Evolutionary conservation across 1,140 invertebrate species (phyloP).

Genomic region (Euwallacea fornicatus): DNA sequence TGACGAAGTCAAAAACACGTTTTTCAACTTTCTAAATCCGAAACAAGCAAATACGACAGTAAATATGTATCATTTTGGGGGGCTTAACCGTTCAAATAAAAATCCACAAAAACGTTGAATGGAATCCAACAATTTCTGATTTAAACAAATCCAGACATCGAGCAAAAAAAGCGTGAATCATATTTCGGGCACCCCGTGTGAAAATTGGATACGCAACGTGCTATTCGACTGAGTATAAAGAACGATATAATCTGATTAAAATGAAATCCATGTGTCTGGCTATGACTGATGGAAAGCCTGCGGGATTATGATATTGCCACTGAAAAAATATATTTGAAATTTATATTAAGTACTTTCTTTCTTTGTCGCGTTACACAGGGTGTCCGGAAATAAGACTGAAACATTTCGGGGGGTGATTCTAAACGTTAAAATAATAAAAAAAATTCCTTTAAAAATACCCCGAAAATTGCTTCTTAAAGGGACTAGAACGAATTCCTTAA

Average conservation of each 20-base stretch:
- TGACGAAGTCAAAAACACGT: too few relatives aligned
- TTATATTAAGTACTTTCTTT: too few relatives aligned
- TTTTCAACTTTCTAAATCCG: neutral
- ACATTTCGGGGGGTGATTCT: too few relatives aligned
- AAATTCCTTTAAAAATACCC: too few relatives aligned
- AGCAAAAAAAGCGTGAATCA: slow-evolving; percentile 22
- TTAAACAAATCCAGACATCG: slow-evolving; percentile 24
- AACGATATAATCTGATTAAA: slow-evolving; percentile 46
- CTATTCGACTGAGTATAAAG: slow-evolving; percentile 32
- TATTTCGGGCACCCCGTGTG: slow-evolving; percentile 27
- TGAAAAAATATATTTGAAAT: neutral
- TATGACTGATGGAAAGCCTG: slow-evolving; percentile 39
- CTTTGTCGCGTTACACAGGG: too few relatives aligned
- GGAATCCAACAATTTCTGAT: slow-evolving; percentile 20
- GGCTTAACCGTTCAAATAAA: neutral
- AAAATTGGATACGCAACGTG: slow-evolving; percentile 36
- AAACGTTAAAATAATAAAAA: too few relatives aligned
- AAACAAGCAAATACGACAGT: neutral
- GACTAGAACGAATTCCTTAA: neutral
- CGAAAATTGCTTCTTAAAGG: neutral
- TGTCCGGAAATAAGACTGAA: too few relatives aligned
- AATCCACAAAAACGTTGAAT: slow-evolving; percentile 2
- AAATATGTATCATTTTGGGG: neutral
- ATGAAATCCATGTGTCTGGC: slow-evolving; percentile 42
- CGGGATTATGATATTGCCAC: slow-evolving; percentile 31